Conservation (phyloP, 2,888 invertebrate species). For the Acleris emargana region DNA sequence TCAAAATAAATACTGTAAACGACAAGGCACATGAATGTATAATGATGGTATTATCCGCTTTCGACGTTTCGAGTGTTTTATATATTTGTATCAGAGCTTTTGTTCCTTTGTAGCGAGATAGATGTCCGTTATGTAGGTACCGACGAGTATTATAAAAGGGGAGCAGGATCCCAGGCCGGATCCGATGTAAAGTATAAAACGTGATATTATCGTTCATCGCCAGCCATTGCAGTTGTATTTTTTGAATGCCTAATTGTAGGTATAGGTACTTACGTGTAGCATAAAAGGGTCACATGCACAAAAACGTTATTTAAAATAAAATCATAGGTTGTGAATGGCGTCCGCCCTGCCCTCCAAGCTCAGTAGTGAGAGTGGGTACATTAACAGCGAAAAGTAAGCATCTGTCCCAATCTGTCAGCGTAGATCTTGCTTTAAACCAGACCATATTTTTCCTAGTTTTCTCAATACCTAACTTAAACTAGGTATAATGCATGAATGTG, state of each 20-base stretch:
- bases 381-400: too few species aligned
- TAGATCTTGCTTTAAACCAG: too few species aligned
- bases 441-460: too few species aligned
- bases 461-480: too few species aligned
- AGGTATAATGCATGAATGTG: too few species aligned
- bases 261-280: slow-evolving; percentile 39
- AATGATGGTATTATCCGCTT: slow-evolving; percentile 81
- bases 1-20: slow-evolving; percentile 83
- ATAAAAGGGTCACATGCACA: slow-evolving; percentile 45
- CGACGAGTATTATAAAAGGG: slow-evolving; percentile 65
- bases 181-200: slow-evolving; percentile 72
- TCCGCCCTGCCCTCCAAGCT: not conserved
- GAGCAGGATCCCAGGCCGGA: slow-evolving; percentile 70
- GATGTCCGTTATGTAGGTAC: slow-evolving; percentile 59
- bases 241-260: slow-evolving; percentile 55
- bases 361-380: too few species aligned
- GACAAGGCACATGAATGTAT: slow-evolving; percentile 82
- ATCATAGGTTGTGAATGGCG: not conserved
- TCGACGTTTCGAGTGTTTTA: slow-evolving; percentile 81
- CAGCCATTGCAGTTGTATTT: slow-evolving; percentile 63
- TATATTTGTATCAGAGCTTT: slow-evolving; percentile 74
- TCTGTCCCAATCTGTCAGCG: too few species aligned
- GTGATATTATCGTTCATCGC: slow-evolving; percentile 78
- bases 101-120: slow-evolving; percentile 77
- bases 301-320: not conserved